phyloP scores from a whole-genome alignment of 2,113 vertebrate species.

The Ondatra zibethicus region DNA sequence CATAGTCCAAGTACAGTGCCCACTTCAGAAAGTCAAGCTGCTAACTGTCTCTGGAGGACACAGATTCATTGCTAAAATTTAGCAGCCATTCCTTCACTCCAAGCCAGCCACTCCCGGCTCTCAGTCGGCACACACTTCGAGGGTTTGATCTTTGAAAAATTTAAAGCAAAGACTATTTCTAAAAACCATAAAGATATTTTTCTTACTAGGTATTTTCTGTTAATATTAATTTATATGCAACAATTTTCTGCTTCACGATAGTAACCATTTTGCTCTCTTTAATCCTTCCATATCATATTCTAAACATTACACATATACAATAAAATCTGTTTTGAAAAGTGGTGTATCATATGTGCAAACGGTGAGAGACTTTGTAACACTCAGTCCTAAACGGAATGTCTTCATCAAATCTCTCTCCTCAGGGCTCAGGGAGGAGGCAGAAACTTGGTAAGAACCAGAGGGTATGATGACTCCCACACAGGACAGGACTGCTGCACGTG shows the following conservation, averaged over 20 bases:
- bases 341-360: neutral
- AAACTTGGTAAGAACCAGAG: neutral
- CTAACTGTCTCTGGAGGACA: neutral
- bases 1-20: neutral
- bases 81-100: neutral
- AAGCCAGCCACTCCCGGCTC: neutral
- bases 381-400: neutral
- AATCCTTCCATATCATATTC: neutral
- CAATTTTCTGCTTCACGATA: neutral
- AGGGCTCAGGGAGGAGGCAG: neutral
- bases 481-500: no score
- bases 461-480: neutral
- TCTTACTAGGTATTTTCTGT: neutral
- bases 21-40: neutral
- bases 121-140: fast-evolving
- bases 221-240: neutral
- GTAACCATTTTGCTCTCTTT: neutral
- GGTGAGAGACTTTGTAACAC: neutral
- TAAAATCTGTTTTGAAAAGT: neutral
- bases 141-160: neutral
- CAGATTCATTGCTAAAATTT: neutral
- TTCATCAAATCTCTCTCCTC: neutral
- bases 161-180: neutral
- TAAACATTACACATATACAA: neutral
- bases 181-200: neutral